These are phyloP conservation scores for Pygocentrus nattereri DNA, from an alignment of 2,797 vertebrate genomes.

Conservation along the genomic window DNA sequence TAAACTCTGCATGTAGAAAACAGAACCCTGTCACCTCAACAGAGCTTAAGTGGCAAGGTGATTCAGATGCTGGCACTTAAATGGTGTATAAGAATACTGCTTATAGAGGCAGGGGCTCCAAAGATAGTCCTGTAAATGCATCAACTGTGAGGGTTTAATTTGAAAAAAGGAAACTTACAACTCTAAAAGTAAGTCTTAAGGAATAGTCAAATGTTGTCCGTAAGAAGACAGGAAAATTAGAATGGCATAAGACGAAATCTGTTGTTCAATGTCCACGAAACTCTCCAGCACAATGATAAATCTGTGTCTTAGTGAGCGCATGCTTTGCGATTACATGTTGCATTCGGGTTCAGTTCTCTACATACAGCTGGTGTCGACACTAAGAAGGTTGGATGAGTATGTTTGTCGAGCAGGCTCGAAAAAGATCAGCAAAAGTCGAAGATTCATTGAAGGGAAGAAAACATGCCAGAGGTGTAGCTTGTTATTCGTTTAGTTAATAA, in stretches of 20 bases:
- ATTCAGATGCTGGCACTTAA: background rate
- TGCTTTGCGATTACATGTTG: conserved; percentile 26
- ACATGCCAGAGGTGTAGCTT: conserved; percentile 80
- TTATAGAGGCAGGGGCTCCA: too few relatives aligned
- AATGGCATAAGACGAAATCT: background rate
- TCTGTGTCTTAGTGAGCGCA: conserved; percentile 33
- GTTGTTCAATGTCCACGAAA: background rate
- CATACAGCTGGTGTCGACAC: conserved; percentile 69
- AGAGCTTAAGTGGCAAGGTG: conserved; percentile 47
- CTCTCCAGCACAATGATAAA: conserved; percentile 2
- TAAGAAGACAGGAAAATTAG: background rate
- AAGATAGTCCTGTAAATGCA: conserved; percentile 17
- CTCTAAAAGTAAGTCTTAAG: background rate
- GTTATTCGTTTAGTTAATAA: conserved; percentile 70
- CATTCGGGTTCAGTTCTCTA: conserved; percentile 80
- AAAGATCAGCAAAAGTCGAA: conserved; percentile 65
- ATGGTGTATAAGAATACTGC: background rate
- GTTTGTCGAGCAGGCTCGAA: conserved; percentile 73
- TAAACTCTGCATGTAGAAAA: conserved; percentile 78
- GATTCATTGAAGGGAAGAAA: conserved; percentile 68
- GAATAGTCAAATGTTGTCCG: background rate
- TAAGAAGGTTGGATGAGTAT: conserved; percentile 55
- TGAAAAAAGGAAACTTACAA: conserved; percentile 27
- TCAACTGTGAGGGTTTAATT: conserved; percentile 11
- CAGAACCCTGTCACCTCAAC: conserved; percentile 66